Percentiles rank a stretch among this genome's conserved stretches.
Evolutionary conservation across 1,140 invertebrate genomes (phyloP).

Genomic region (Caenorhabditis elegans): WBcel235 BX284605.5:5874001-5874500

Average conservation of each 20-base stretch:
- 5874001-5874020: background rate
- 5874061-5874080: slow-evolving; percentile 82
- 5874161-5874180: background rate
- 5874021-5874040: slow-evolving; percentile 80
- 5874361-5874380: slow-evolving; percentile 80
- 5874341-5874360: slow-evolving; percentile 76
- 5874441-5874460: slow-evolving; percentile 76
- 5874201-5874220: no score
- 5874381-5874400: slow-evolving; percentile 88
- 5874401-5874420: slow-evolving; percentile 80
- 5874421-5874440: slow-evolving; percentile 84
- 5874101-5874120: slow-evolving; percentile 65
- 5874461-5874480: slow-evolving; percentile 76
- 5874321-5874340: slow-evolving; percentile 89
- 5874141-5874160: slow-evolving; percentile 73
- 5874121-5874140: slow-evolving; percentile 79
- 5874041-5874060: slow-evolving; percentile 89
- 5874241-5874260: slow-evolving; percentile 85
- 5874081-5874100: slow-evolving; percentile 69
- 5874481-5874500: slow-evolving; percentile 76
- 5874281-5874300: slow-evolving; percentile 81
- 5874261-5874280: slow-evolving; percentile 81
- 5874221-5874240: slow-evolving; percentile 7
- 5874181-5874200: no score
- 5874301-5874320: slow-evolving; percentile 75